Evolutionary conservation across 2,113 vertebrate genomes (phyloP).

Genomic region (Paracanthobrama guichenoti): DNA sequence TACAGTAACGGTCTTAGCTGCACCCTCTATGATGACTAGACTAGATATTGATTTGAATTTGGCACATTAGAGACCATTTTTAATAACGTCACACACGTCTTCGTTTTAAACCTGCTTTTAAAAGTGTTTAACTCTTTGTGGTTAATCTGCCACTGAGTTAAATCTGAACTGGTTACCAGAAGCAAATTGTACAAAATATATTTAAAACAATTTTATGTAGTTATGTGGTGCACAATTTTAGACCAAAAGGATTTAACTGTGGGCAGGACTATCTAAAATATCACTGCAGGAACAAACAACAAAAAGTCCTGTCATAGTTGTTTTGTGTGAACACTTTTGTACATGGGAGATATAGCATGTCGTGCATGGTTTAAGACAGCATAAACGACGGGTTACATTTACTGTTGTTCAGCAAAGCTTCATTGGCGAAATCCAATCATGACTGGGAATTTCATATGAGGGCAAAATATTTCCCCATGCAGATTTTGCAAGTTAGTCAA

Average conservation of each 20-base stretch:
- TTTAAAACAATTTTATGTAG: neutral
- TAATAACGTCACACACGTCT: neutral
- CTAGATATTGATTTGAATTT: constrained; percentile 32
- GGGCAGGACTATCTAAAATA: neutral
- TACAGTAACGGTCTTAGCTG: constrained; percentile 36
- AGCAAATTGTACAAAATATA: neutral
- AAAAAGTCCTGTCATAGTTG: too few relatives aligned
- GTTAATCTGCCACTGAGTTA: neutral
- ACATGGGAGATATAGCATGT: too few relatives aligned
- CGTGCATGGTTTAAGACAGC: too few relatives aligned
- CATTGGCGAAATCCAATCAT: neutral
- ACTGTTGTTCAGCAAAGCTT: neutral
- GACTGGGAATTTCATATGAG: neutral
- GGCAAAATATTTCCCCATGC: neutral
- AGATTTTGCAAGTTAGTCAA: neutral
- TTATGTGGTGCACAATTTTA: neutral
- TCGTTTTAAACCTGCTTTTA: neutral
- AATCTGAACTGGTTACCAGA: neutral
- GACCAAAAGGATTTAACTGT: neutral
- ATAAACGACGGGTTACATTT: neutral
- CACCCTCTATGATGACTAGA: constrained; percentile 17
- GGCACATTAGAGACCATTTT: neutral
- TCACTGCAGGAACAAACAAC: neutral
- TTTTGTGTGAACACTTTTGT: too few relatives aligned
- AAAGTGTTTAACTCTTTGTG: neutral